Evolutionary conservation across 2,797 vertebrate genomes (phyloP).

Genomic region (Odontamblyopus rebecca): DNA sequence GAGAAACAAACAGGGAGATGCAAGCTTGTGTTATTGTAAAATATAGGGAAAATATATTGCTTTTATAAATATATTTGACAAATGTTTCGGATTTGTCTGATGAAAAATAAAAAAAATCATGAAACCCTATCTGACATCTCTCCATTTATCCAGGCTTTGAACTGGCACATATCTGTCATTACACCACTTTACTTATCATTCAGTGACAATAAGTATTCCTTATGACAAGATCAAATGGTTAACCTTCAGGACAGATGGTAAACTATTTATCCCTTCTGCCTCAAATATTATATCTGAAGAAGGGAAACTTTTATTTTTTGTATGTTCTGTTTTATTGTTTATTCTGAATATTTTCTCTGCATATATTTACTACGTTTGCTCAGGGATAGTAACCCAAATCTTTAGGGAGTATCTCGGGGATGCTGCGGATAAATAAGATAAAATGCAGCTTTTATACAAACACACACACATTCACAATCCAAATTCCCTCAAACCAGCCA

Average conservation of each 20-base stretch:
- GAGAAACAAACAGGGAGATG: constrained; percentile 58
- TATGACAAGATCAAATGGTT: neutral
- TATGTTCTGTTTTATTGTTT: constrained; percentile 55
- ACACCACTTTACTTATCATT: neutral
- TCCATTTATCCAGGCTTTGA: neutral
- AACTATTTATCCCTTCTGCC: neutral
- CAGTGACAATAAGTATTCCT: neutral
- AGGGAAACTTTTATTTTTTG: constrained; percentile 23
- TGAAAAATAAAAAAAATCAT: neutral
- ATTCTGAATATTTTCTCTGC: constrained; percentile 50
- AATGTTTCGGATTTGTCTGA: neutral
- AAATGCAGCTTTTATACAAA: constrained; percentile 75
- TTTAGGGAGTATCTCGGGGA: constrained; percentile 72
- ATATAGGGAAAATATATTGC: neutral
- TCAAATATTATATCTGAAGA: neutral
- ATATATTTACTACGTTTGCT: constrained; percentile 70
- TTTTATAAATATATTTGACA: neutral
- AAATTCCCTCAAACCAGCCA: constrained; percentile 54
- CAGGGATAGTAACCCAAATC: constrained; percentile 59
- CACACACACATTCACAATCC: constrained; percentile 44
- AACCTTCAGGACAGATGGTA: neutral
- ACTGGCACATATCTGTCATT: neutral
- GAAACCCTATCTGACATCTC: no score
- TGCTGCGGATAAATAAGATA: constrained; percentile 65
- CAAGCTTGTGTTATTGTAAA: constrained; percentile 11